Percentiles rank a stretch among this genome's conserved stretches.
Conservation (phyloP, 2,113 vertebrate species). For the Dromiciops gliroides region DNA sequence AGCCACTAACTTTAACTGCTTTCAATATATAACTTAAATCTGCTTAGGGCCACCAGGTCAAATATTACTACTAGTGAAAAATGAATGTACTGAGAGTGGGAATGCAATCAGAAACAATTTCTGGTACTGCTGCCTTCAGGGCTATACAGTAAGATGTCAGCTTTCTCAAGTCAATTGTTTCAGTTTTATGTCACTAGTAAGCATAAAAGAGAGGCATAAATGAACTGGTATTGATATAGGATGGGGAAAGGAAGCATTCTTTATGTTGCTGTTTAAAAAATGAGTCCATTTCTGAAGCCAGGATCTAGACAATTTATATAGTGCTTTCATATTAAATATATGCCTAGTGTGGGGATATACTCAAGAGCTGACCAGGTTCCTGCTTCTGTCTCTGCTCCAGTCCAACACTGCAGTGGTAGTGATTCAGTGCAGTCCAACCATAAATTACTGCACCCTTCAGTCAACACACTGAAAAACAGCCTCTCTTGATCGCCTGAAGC, state of each 20-base stretch:
- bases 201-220: not conserved
- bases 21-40: not conserved
- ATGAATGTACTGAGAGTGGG: not conserved
- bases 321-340: not conserved
- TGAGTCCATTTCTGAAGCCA: not conserved
- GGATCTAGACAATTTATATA: not conserved
- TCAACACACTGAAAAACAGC: constrained; percentile 1
- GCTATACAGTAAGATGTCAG: not conserved
- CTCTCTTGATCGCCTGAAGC: not conserved
- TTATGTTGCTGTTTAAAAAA: not conserved
- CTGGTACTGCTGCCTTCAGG: not conserved
- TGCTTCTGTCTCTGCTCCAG: not conserved
- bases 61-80: not conserved
- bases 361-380: not conserved
- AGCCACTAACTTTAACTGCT: not conserved
- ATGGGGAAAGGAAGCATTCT: not conserved
- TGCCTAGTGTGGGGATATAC: not conserved
- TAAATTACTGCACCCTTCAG: not conserved
- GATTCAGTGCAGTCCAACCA: not conserved
- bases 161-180: not conserved
- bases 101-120: not conserved
- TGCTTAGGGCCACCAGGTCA: not conserved
- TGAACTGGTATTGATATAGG: not conserved
- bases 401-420: not conserved
- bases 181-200: not conserved